Conservation (phyloP, 2,888 invertebrate genomes). For the Lysandra bellargus region DNA sequence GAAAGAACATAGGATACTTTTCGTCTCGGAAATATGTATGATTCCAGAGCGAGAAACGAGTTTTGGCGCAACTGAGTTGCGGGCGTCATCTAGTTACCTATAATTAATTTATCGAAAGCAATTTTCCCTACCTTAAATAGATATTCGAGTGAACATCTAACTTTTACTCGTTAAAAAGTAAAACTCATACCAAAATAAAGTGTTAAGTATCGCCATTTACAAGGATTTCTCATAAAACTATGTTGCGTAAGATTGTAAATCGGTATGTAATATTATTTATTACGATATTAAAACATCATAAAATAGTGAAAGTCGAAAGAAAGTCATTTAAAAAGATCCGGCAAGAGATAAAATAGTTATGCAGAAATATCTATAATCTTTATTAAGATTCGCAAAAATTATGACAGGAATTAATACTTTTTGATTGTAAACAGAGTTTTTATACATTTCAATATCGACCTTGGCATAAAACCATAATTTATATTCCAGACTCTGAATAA, state of each 20-base stretch:
- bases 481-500: background rate
- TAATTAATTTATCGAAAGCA: background rate
- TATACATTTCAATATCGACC: background rate
- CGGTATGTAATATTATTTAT: slow-evolving; percentile 10
- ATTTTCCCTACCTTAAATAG: background rate
- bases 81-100: no score
- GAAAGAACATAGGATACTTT: no score
- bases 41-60: no score
- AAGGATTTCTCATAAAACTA: background rate
- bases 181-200: background rate
- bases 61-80: no score
- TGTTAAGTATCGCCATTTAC: background rate
- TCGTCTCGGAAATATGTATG: no score
- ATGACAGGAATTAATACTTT: slow-evolving; percentile 3
- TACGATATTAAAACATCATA: slow-evolving; percentile 6
- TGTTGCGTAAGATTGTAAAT: slow-evolving; percentile 1
- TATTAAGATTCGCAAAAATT: slow-evolving; percentile 2
- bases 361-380: background rate
- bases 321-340: slow-evolving; percentile 25
- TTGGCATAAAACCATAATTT: slow-evolving; percentile 1
- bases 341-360: slow-evolving; percentile 18
- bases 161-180: background rate
- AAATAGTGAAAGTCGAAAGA: slow-evolving; percentile 21
- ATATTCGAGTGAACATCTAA: background rate
- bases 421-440: background rate